A percentile compares a stretch with the other conserved stretches of the same genome.
These are phyloP conservation scores for Laterallus jamaicensis DNA, from an alignment of 2,113 vertebrate species.

Conservation along the genomic window DNA sequence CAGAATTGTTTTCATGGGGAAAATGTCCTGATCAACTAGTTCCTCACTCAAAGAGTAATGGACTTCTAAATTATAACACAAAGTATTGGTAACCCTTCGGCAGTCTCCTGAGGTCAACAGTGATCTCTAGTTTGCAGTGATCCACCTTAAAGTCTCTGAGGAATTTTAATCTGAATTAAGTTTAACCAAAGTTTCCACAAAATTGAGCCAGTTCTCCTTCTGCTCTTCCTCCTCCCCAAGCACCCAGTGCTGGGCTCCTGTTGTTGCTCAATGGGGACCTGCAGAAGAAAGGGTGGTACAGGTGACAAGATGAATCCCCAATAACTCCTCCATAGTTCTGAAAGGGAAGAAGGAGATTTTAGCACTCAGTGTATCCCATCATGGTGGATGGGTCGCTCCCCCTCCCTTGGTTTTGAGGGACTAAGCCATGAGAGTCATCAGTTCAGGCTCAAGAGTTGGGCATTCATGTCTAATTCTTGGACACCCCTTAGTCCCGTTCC, in stretches of 20 bases:
- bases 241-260: neutral
- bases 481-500: neutral
- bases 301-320: neutral
- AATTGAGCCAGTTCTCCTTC: neutral
- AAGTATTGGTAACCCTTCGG: neutral
- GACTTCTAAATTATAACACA: neutral
- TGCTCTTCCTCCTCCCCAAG: rapidly evolving
- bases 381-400: neutral
- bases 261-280: neutral
- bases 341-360: neutral
- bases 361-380: neutral
- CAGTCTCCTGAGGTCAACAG: neutral
- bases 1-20: neutral
- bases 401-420: neutral
- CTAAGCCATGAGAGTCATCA: neutral
- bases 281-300: neutral
- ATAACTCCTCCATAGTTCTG: neutral
- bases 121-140: neutral
- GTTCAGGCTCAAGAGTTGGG: neutral
- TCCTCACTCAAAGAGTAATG: neutral
- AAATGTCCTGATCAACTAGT: neutral
- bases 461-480: rapidly evolving
- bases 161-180: neutral
- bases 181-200: neutral
- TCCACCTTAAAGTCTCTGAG: neutral